Evolutionary conservation across 2,113 vertebrate genomes (phyloP), one percentile per base, ranked within the genome.

Genomic region (Leptosomus discolor): DNA sequence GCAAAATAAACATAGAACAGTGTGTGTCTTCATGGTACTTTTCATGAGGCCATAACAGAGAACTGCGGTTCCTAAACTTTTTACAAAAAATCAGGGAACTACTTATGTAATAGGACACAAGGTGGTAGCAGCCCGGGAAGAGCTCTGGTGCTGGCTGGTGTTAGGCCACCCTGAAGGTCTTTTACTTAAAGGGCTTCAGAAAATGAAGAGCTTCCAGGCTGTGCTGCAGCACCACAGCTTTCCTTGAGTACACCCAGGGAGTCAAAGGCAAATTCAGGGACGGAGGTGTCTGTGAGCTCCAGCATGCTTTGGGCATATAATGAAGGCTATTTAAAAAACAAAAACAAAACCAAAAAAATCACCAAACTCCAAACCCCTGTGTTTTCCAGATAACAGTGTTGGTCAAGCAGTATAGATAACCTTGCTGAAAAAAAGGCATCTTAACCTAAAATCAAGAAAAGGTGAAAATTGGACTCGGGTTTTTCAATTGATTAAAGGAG

Each of bases 81-180:
- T n/a, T 17, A 12, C 5, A 3, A 6, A 27, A 22, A 85, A 45
- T 0, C 16, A 34, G 64, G 21, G 51, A 58, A 1, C 1, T 3
- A 0, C 2, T 13, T 32, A 3, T 9, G 18, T 11, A 57, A 4
- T 5, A 8, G 54, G 30, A 5, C 9, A 1, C 0, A 6, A 15
- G 4, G 32, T 23, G 54, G 20, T 30, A 53, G 50, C n/a, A 5
- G n/a, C n/a, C n/a, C 0, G 0, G 50, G 64, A 11, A 57, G 8
- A 37, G 58, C 85, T 61, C 54, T 2, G 4, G 27, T 39, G 56
- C 77, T 85, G 88, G 21, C 82, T 78, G 74, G 12, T 61, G 4
- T 2, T 22, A 2, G 10, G 39, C 58, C 41, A 19, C 29, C 36
- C 64, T 65, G 45, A 73, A 48, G 48, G 18, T 3, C 8, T 56